Evolutionary conservation across 2,888 invertebrate species (phyloP).

Genomic region (Amphipyra berbera): DNA sequence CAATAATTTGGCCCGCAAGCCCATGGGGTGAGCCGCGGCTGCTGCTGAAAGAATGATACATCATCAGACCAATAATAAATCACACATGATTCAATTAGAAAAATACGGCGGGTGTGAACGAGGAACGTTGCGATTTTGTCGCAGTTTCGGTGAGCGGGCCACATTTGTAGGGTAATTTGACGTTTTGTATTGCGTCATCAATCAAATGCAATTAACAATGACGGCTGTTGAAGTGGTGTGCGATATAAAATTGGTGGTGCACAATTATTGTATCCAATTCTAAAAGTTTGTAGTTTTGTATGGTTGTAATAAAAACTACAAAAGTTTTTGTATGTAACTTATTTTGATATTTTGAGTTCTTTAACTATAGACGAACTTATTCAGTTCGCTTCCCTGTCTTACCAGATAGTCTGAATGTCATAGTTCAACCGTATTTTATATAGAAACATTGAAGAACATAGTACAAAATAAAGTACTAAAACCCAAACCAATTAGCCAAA

Average conservation of each 20-base stretch:
- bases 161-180: conserved; percentile 84
- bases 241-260: conserved; percentile 23
- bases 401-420: too few species aligned
- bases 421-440: too few species aligned
- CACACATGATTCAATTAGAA: conserved; percentile 90
- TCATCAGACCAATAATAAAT: conserved; percentile 90
- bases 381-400: too few species aligned
- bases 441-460: too few species aligned
- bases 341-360: too few species aligned
- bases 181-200: conserved; percentile 85
- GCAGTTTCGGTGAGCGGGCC: conserved; percentile 70
- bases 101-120: conserved; percentile 79
- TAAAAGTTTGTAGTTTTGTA: conserved; percentile 8
- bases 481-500: background rate
- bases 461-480: too few species aligned
- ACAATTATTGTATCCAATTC: conserved; percentile 46
- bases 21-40: conserved; percentile 86
- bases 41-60: conserved; percentile 89
- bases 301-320: background rate
- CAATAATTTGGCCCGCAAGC: conserved; percentile 86
- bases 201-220: conserved; percentile 84
- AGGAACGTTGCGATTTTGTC: conserved; percentile 81
- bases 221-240: conserved; percentile 55
- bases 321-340: too few species aligned
- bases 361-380: too few species aligned